Evolutionary conservation across 2,113 vertebrate genomes (phyloP), one percentile per base, ranked within the genome.

Genomic region (Calyptomena viridis): DNA sequence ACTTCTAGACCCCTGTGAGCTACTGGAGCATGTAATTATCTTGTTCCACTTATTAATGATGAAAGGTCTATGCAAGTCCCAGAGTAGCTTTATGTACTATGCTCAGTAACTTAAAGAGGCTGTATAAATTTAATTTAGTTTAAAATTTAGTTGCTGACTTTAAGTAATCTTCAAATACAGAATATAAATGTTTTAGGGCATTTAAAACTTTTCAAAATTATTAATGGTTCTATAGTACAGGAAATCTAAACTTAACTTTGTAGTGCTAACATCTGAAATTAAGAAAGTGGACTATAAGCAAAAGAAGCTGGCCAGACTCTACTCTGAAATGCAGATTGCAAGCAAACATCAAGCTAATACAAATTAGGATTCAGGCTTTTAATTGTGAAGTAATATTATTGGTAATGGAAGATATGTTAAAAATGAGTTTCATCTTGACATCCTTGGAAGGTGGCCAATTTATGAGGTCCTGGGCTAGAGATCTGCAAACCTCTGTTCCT

Each of bases 11-110:
- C 95, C 52, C 73, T 84, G 53, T 35, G 89, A 96, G 88, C 90
- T 94, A 84, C 88, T 75, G 93, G 69, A 97, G 90, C 93, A 76
- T 95, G 93, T 95, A 96, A 96, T 97, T 95, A 94, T 82, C 86
- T 95, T 89, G 92, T 96, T 96, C 88, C 40, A 68, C 90, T 93
- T 96, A 89, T 79, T 96, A 94, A 96, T 87, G 94, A 95, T 96
- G 92, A 95, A 96, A 97, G 79, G 82, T 88, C 87, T 87, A 40
- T 53, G 55, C 50, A 72, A 92, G 76, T 96, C 92, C 88, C 96
- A 95, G 93, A 84, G 83, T 21, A 84, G 67, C 76, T 96, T 19
- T 69, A 76, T 72, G n/a, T 69, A 39, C 62, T 56, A 14, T 33
- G 73, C 77, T 84, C 52, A 50, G 60, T 68, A 84, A 73, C 49